Percentiles rank a stretch among this genome's conserved stretches.
Evolutionary conservation across 2,113 vertebrate species (phyloP).

Genomic region (Saccopteryx leptura): DNA sequence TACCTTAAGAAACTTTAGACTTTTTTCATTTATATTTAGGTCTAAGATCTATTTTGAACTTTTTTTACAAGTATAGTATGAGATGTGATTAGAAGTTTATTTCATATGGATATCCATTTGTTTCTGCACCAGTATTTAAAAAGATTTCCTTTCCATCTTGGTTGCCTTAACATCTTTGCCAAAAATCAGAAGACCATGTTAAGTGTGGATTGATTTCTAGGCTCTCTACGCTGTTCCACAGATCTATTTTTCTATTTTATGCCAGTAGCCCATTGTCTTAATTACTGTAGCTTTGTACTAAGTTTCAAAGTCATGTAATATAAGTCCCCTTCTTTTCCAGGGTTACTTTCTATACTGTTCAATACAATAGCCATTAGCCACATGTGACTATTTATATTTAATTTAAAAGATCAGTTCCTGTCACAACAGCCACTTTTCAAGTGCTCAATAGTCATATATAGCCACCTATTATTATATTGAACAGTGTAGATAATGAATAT

Average conservation of each 20-base stretch:
- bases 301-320: neutral
- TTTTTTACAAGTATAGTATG: neutral
- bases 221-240: neutral
- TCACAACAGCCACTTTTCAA: neutral
- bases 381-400: conserved; percentile 16
- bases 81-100: neutral
- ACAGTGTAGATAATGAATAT: neutral
- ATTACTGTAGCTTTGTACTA: conserved; percentile 41
- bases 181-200: conserved; percentile 1
- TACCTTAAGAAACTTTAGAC: neutral
- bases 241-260: neutral
- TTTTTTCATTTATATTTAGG: conserved; percentile 28
- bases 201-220: conserved; percentile 12
- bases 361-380: neutral
- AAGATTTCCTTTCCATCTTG: neutral
- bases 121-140: neutral
- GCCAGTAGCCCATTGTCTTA: neutral
- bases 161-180: neutral
- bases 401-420: neutral
- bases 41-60: conserved; percentile 15
- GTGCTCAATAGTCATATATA: neutral
- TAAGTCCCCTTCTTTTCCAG: neutral
- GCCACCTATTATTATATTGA: neutral
- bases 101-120: conserved; percentile 20
- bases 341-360: conserved; percentile 15